phyloP scores from a whole-genome alignment of 2,888 invertebrate species.

The Oscheius sp. region DNA sequence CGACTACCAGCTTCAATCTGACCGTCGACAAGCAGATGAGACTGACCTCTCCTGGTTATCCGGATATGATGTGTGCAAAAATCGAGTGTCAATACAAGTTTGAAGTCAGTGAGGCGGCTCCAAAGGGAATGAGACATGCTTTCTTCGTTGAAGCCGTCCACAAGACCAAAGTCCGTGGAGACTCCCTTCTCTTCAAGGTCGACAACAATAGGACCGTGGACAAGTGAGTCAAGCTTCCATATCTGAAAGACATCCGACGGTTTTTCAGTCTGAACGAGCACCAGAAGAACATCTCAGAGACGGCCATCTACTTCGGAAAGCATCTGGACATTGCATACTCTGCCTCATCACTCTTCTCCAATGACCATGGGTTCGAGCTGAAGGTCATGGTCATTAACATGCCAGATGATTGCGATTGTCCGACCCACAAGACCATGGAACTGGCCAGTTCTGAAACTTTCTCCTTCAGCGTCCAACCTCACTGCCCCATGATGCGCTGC shows the following conservation, averaged over 20 bases:
- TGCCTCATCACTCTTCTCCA: neutral
- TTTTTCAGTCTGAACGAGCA: conserved; percentile 6
- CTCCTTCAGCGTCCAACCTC: neutral
- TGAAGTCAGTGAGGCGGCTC: neutral
- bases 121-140: neutral
- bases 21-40: neutral
- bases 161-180: conserved; percentile 6
- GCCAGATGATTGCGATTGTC: neutral
- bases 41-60: conserved; percentile 19
- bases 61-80: neutral
- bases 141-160: conserved; percentile 3
- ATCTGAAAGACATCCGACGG: neutral
- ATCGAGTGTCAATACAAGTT: conserved; percentile 19
- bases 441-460: neutral
- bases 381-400: neutral
- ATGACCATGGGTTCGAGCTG: conserved; percentile 5
- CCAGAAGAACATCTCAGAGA: conserved; percentile 6
- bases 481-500: conserved; percentile 14
- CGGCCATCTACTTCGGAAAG: neutral
- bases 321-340: neutral
- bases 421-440: neutral
- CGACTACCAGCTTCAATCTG: neutral
- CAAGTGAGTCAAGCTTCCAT: neutral
- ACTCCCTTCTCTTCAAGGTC: neutral
- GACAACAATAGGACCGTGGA: neutral